Evolutionary conservation across 2,888 invertebrate species (phyloP).

Genomic region (Drosophila gaucha): DNA sequence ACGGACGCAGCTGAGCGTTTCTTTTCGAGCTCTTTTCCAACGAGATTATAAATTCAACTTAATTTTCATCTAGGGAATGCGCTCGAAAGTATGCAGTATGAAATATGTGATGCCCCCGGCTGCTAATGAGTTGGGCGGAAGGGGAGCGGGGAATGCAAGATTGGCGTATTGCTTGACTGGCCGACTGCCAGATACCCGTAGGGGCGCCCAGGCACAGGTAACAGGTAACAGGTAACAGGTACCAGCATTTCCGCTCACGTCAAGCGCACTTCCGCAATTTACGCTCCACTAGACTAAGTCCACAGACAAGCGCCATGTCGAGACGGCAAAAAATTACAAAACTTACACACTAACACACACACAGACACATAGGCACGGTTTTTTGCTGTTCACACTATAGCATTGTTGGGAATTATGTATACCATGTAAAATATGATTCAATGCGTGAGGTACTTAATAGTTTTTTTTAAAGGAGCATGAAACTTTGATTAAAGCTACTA

Average conservation of each 20-base stretch:
- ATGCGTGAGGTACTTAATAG: neutral
- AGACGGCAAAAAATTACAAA: constrained; percentile 20
- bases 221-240: constrained; percentile 27
- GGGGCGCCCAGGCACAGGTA: constrained; percentile 6
- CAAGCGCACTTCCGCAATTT: constrained; percentile 59
- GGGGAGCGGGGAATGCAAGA: neutral
- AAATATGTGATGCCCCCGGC: constrained; percentile 16
- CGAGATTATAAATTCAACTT: constrained; percentile 2
- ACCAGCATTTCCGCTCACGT: constrained; percentile 60
- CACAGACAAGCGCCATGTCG: constrained; percentile 2
- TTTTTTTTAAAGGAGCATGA: too few species aligned
- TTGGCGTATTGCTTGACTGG: neutral
- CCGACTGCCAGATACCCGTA: constrained; percentile 10
- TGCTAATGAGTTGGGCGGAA: constrained; percentile 40
- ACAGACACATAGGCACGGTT: constrained; percentile 8
- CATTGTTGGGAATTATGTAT: constrained; percentile 5
- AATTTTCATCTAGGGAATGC: neutral
- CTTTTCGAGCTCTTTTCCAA: neutral
- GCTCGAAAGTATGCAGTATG: constrained; percentile 50
- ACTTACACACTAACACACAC: neutral
- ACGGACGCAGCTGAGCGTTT: neutral
- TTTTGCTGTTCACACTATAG: constrained; percentile 13
- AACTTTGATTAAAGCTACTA: too few species aligned
- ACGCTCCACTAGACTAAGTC: constrained; percentile 34
- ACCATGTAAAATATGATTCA: neutral